Base-by-base conservation (phyloP, 2,888 invertebrate genomes). In the Creontiades dilutus region DNA sequence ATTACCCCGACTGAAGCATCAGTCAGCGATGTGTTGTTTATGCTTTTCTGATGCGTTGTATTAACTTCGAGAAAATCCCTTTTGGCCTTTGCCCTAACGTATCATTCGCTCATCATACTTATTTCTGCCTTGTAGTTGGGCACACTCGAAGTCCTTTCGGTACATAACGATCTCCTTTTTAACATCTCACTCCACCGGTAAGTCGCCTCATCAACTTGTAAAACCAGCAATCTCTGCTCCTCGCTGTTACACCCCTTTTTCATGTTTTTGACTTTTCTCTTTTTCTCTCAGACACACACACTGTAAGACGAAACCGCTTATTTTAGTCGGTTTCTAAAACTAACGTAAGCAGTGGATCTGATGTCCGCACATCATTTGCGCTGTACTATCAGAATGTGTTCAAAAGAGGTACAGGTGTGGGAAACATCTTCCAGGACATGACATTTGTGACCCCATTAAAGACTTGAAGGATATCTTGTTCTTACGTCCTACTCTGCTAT, bases 1-100 rank as follows among this genome's bases (percentile, higher is more conserved):
- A 52, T 82, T 82, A 52, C 27, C 48, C 14, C 7, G 48, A n/a
- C 47, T 19, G 27, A 23, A 80, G 11, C 80, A 46, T 28, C 37
- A n/a, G n/a, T 16, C 80, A 37, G 3, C 23, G 47, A 82, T 52
- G 82, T 52, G 82, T 52, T 23, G 82, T 82, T 82, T 82, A 82
- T 82, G 82, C 23, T 82, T 82, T 52, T 82, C 48, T 23, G 52
- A 82, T 82, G 82, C 23, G 82, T 82, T 82, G 52, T 52, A 82
- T 82, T 52, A 82, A 16, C 48, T 78, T 14, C 55, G 47, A 82
- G 23, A 37, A 81, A 61, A 68, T 23, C 19, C n/a, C 57, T n/a
- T 16, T 57, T 7, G 27, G 3, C 11, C 11, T 68, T 52, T 28
- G 2, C 46, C 16, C 46, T 16, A 78, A 46, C 78, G 16, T 78